Conservation (phyloP, 2,888 invertebrate genomes). For the Homarus gammarus region DNA sequence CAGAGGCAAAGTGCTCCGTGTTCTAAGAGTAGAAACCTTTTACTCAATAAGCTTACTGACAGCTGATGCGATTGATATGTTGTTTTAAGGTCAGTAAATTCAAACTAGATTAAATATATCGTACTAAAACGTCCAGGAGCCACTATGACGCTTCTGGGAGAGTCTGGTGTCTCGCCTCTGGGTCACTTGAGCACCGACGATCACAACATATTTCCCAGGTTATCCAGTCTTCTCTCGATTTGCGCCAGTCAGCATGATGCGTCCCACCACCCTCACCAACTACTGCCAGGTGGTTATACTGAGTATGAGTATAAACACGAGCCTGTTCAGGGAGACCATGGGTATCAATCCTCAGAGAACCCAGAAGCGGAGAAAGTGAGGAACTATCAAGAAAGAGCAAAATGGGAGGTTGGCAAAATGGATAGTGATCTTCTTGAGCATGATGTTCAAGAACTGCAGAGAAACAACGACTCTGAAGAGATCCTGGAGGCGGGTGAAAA, state of each 20-base stretch:
- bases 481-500: too few relatives aligned
- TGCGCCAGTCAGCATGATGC: not conserved
- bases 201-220: not conserved
- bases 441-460: not conserved
- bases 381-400: not conserved
- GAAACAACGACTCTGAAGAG: not conserved
- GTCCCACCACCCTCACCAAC: not conserved
- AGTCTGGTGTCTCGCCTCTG: too few relatives aligned
- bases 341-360: constrained; percentile 47
- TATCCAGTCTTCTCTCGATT: not conserved
- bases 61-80: too few relatives aligned
- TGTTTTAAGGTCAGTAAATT: too few relatives aligned
- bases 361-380: not conserved
- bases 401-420: not conserved
- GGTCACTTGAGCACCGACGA: not conserved
- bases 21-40: too few relatives aligned
- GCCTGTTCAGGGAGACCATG: constrained; percentile 28
- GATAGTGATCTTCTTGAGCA: not conserved
- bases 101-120: too few relatives aligned
- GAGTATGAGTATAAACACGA: not conserved
- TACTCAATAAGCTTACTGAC: too few relatives aligned
- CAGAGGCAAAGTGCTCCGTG: too few relatives aligned
- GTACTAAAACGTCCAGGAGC: too few relatives aligned
- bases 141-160: too few relatives aligned
- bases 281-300: not conserved